These are phyloP conservation scores for Microcebus ravelobensis DNA, from an alignment of 2,113 vertebrate species.

Conservation along the genomic window DNA sequence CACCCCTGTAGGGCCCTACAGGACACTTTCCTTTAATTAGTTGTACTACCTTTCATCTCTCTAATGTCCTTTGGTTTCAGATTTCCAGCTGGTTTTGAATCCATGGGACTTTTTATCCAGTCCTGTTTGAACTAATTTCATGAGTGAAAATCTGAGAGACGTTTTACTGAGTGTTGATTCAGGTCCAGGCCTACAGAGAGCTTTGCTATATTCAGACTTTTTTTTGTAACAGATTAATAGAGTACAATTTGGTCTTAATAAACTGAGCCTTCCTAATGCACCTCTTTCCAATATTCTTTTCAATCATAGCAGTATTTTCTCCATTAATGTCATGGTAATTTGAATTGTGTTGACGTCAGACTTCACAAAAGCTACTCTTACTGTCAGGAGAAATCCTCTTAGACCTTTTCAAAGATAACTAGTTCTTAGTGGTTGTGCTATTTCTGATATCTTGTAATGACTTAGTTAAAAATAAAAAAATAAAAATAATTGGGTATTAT, in stretches of 20 bases:
- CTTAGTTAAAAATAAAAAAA: conserved; percentile 42
- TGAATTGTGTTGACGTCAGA: conserved; percentile 62
- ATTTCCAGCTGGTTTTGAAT: conserved; percentile 75
- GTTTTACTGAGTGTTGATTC: conserved; percentile 70
- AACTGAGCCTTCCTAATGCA: conserved; percentile 45
- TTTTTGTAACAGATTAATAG: conserved; percentile 58
- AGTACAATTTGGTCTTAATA: conserved; percentile 67
- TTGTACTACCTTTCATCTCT: conserved; percentile 73
- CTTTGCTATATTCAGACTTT: conserved; percentile 48
- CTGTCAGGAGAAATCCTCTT: conserved; percentile 46
- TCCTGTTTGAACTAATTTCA: conserved; percentile 77
- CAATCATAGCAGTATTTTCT: conserved; percentile 45
- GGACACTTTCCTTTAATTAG: conserved; percentile 77
- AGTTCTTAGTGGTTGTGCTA: neutral
- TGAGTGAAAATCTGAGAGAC: conserved; percentile 58
- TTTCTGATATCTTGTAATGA: conserved; percentile 42
- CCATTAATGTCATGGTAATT: conserved; percentile 62
- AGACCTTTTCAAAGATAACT: conserved; percentile 51
- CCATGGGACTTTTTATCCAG: conserved; percentile 68
- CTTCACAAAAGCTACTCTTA: conserved; percentile 29
- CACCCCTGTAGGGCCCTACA: conserved; percentile 61
- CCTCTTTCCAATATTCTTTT: conserved; percentile 55
- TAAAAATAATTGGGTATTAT: conserved; percentile 28
- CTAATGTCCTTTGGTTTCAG: conserved; percentile 68
- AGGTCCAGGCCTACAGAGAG: conserved; percentile 56